Evolutionary conservation across 37 sponge, comb jelly and placozoan species (phyloP).

Genomic region (Eunapius fragilis): DNA sequence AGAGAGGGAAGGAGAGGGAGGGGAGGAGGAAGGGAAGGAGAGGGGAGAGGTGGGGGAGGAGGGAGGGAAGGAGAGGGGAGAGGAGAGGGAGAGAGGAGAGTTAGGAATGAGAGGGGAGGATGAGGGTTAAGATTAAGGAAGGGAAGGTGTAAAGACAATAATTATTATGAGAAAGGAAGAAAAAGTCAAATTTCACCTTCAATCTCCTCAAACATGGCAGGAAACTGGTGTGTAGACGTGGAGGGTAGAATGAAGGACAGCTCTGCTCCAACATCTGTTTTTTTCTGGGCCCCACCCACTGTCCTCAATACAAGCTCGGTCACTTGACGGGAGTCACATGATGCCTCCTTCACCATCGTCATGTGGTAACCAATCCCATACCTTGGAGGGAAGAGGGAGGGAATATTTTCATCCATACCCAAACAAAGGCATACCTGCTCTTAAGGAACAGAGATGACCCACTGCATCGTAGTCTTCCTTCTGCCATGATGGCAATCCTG

Average conservation of each 20-base stretch:
- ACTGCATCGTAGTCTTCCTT: constrained; percentile 72
- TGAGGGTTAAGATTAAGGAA: too few species aligned
- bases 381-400: constrained; percentile 1
- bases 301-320: constrained; percentile 36
- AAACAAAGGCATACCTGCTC: constrained; percentile 49
- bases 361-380: constrained; percentile 98
- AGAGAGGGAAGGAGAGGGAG: background rate
- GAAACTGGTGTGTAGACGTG: constrained; percentile 60
- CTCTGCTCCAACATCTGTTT: constrained; percentile 86
- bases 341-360: constrained; percentile 77
- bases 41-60: too few species aligned
- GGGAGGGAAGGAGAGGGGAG: background rate
- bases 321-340: constrained; percentile 71
- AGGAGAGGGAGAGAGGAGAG: too few species aligned
- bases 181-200: constrained; percentile 39
- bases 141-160: too few species aligned
- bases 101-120: too few species aligned
- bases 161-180: too few species aligned
- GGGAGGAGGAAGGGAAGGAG: background rate
- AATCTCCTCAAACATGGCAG: constrained; percentile 76
- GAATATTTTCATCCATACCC: too few species aligned
- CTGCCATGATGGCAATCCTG: constrained; percentile 89
- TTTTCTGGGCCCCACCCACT: constrained; percentile 58
- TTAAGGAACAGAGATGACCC: constrained; percentile 87
- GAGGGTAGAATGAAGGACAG: constrained; percentile 90